Base-by-base conservation (phyloP, 1,140 invertebrate species). In the Papilio aristodemus region DNA sequence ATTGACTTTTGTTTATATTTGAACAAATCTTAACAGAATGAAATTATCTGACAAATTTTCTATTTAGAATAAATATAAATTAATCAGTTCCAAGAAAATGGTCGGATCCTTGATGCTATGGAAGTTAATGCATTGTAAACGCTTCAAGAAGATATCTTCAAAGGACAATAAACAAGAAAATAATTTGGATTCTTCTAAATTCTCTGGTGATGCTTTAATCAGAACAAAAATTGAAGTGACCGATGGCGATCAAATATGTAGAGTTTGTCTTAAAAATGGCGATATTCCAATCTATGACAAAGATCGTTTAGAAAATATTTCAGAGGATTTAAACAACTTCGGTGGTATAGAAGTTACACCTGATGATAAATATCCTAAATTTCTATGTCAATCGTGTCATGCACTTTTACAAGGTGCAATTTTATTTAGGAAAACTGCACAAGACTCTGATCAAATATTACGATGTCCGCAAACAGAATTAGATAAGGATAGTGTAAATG, bases 191-290 rank as follows among this genome's bases (percentile, higher is more conserved):
- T 0, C 25, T 22, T 9, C 58, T 22, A 38, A 60, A 41, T 27
- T 19, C 59, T 36, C 32, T 10, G 14, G 14, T 9, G 41, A 50
- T 46, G 13, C 43, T 17, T 50, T 17, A 50, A 50, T 50, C 57
- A 73, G 77, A 37, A 17, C 80, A 38, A 69, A 72, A 63, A 79
- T 80, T 67, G 57, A 76, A 32, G 70, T 54, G 58, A 70, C 17
- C 13, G 70, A 39, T 19, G 71, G 70, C 25, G 46, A 69, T 11
- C 69, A 69, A 11, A 66, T 46, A 3, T 90, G 88, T 57, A 85
- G 88, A 70, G 77, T 89, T 58, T 90, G 88, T 72, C 77, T 91
- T 5, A 83, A 86, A 76, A 71, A 81, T 69, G 89, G 89, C 27
- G 25, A 73, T 39, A 79, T 89, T 64, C 79, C 82, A 32, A 87